Conservation (phyloP, 1,140 invertebrate species). For the Dolichoris vasculosae region DNA sequence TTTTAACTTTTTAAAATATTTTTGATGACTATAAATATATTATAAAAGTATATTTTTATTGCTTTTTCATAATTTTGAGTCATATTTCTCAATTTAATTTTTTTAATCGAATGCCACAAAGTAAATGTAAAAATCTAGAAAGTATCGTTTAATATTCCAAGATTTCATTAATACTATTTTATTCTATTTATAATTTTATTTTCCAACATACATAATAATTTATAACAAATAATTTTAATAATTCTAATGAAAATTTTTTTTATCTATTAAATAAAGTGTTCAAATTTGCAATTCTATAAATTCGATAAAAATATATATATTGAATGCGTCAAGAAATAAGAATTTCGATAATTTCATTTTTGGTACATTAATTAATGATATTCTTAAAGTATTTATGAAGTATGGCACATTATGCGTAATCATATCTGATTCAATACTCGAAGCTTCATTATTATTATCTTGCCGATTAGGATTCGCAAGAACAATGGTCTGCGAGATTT, state of each 20-base stretch:
- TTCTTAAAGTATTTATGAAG: not conserved
- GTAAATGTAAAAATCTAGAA: no score
- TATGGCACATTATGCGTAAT: not conserved
- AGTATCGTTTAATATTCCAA: no score
- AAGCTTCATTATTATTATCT: conserved; percentile 1
- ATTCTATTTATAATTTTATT: no score
- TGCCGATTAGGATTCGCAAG: not conserved
- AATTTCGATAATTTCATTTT: not conserved
- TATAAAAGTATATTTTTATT: not conserved
- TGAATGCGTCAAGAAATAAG: not conserved
- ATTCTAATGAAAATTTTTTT: no score
- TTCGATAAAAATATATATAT: not conserved
- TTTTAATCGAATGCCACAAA: no score
- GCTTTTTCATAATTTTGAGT: not conserved
- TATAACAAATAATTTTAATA: no score
- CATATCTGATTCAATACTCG: not conserved
- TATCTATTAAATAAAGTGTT: no score
- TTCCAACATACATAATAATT: no score
- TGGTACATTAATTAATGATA: not conserved
- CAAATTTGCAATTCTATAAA: no score
- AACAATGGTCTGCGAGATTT: not conserved
- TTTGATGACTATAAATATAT: not conserved
- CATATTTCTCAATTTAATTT: not conserved
- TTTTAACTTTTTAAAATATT: not conserved
- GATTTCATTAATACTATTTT: no score